These are phyloP conservation scores for Rostratula benghalensis DNA, from an alignment of 2,113 vertebrate species.

Conservation along the genomic window DNA sequence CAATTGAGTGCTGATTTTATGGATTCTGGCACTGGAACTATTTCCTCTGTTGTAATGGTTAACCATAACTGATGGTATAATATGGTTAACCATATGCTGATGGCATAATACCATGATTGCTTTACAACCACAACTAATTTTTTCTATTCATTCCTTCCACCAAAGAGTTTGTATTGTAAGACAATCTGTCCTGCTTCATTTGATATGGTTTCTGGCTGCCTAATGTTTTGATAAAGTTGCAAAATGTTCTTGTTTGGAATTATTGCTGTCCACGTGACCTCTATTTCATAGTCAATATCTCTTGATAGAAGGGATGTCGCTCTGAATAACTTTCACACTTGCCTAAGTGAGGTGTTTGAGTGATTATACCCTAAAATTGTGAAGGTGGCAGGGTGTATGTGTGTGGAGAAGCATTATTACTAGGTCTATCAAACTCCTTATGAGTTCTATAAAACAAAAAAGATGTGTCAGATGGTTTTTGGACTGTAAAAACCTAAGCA, in stretches of 20 bases:
- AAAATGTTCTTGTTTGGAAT: not conserved
- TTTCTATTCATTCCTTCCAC: not conserved
- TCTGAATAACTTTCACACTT: constrained; percentile 1
- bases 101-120: not conserved
- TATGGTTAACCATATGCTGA: not conserved
- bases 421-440: not conserved
- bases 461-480: not conserved
- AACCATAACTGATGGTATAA: not conserved
- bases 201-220: not conserved
- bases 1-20: not conserved
- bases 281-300: not conserved
- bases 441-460: not conserved
- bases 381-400: not conserved
- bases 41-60: constrained; percentile 25
- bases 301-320: not conserved
- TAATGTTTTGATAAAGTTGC: not conserved
- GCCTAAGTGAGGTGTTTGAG: not conserved
- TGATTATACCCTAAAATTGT: not conserved
- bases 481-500: not conserved
- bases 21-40: not conserved
- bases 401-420: not conserved
- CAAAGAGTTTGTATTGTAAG: not conserved
- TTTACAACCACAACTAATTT: not conserved
- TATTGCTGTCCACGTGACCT: not conserved
- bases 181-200: not conserved